Evolutionary conservation across 2,113 vertebrate species (phyloP).

Genomic region (Setophaga coronata): DNA sequence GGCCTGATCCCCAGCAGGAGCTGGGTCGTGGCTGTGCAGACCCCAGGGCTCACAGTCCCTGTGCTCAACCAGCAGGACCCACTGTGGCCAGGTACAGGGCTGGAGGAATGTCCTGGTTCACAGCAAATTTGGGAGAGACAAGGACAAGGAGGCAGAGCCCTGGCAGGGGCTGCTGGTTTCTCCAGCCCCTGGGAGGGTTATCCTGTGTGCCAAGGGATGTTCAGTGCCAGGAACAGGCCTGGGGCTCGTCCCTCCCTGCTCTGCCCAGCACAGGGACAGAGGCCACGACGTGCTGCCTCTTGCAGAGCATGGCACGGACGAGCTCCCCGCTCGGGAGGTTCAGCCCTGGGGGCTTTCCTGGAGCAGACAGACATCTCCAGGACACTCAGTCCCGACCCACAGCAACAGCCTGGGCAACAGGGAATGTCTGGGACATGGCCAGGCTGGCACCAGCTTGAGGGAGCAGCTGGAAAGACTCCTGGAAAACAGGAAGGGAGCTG

Average conservation of each 20-base stretch:
- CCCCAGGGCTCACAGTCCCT: accelerated
- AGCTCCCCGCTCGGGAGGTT: not conserved
- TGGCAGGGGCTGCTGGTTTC: accelerated
- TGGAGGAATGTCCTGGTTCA: not conserved
- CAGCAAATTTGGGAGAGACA: no score
- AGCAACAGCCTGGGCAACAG: not conserved
- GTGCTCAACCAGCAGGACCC: accelerated
- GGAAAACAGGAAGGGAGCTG: not conserved
- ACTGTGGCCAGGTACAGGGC: not conserved
- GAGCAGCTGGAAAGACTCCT: not conserved
- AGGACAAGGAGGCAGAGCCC: not conserved
- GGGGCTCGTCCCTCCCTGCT: not conserved
- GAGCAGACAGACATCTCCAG: not conserved
- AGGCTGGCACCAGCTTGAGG: not conserved
- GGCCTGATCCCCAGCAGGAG: not conserved
- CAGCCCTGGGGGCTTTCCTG: not conserved
- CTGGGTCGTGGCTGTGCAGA: not conserved
- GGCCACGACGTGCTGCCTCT: not conserved
- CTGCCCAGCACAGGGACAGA: not conserved
- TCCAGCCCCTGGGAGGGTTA: not conserved
- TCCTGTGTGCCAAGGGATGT: not conserved
- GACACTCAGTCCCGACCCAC: accelerated
- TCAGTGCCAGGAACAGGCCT: not conserved
- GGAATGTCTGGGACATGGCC: accelerated
- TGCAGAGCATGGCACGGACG: not conserved